phyloP scores from a whole-genome alignment of 2,888 invertebrate species.

The Eupithecia subfuscata region DNA sequence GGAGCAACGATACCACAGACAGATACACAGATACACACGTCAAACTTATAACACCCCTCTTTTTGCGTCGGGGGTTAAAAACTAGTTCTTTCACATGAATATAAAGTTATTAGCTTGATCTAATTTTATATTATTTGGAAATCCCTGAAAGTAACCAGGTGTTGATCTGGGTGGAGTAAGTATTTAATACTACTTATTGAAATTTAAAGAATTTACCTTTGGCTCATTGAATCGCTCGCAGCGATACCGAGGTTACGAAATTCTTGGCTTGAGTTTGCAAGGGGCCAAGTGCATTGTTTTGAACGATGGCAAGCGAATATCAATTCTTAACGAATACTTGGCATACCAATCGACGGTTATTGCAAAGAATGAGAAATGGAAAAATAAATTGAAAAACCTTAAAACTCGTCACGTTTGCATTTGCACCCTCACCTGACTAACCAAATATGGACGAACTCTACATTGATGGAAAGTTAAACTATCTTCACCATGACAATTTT shows the following conservation, averaged over 20 bases:
- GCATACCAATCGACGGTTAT: neutral
- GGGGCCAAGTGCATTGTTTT: conserved; percentile 21
- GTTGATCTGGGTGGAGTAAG: no score
- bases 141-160: no score
- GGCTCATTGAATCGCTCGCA: neutral
- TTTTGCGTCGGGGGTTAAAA: no score
- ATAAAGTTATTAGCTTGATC: no score
- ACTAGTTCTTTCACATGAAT: no score
- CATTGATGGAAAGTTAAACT: neutral
- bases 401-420: conserved; percentile 4
- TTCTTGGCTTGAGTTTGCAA: conserved; percentile 33
- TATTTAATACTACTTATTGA: no score
- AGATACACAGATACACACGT: no score
- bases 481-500: neutral
- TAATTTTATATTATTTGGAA: no score
- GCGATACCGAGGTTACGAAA: conserved; percentile 28
- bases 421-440: neutral
- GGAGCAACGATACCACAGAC: no score
- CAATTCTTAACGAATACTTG: conserved; percentile 7
- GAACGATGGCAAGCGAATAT: conserved; percentile 15
- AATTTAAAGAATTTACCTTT: conserved; percentile 7
- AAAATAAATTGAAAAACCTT: conserved; percentile 1
- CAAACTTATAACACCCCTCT: no score
- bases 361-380: neutral
- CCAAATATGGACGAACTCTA: neutral